Percentiles rank a stretch among this genome's conserved stretches.
These are phyloP conservation scores for Sebastes diaconus DNA, from an alignment of 2,797 vertebrate species.

Conservation along the genomic window DNA sequence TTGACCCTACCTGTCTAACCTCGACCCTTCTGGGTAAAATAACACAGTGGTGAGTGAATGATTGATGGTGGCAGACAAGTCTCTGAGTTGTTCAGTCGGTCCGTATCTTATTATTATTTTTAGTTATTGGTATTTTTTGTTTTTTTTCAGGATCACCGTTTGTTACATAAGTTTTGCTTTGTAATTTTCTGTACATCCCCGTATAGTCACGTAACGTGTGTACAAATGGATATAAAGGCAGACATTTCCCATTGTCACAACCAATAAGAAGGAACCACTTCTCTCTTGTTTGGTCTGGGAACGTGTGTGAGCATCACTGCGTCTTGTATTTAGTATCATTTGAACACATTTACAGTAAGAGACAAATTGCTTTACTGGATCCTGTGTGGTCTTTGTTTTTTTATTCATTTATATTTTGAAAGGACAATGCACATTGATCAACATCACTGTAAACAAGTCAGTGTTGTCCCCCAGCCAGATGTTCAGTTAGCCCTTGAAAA, in stretches of 20 bases:
- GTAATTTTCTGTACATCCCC: background rate
- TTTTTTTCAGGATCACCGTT: background rate
- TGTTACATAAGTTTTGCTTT: background rate
- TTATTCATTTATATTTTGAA: background rate
- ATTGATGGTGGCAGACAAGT: slow-evolving; percentile 12
- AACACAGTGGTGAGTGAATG: slow-evolving; percentile 5
- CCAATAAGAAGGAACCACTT: slow-evolving; percentile 29
- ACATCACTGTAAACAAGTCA: background rate
- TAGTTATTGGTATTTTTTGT: background rate
- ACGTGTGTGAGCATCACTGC: background rate
- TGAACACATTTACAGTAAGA: background rate
- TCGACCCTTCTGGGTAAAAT: background rate
- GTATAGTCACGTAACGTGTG: background rate
- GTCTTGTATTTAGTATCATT: background rate
- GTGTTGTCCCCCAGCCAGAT: background rate
- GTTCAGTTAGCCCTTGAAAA: background rate
- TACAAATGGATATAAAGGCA: background rate
- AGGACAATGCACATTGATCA: background rate
- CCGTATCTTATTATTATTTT: background rate
- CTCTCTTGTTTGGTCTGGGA: slow-evolving; percentile 5
- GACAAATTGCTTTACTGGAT: background rate
- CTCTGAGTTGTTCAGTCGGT: background rate
- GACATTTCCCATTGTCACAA: background rate
- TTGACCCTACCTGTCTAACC: slow-evolving; percentile 18
- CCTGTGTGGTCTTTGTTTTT: background rate